A percentile compares a stretch with the other conserved stretches of the same genome.
Evolutionary conservation across 2,888 invertebrate species (phyloP).

Genomic region (Strigamia transsilvanica): DNA sequence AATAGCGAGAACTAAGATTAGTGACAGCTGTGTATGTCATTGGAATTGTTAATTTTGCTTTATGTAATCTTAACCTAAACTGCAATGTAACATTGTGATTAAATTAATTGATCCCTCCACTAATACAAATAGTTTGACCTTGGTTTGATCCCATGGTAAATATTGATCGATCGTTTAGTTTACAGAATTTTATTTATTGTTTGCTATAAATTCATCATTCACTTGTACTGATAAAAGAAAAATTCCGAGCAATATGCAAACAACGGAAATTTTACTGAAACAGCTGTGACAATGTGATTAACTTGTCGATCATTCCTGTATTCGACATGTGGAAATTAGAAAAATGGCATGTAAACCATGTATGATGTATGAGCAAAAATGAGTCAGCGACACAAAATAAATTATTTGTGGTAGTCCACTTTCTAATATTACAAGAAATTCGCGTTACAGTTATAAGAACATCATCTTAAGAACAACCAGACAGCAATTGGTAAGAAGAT

Average conservation of each 20-base stretch:
- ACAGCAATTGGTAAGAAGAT: conserved; percentile 49
- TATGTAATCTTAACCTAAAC: background rate
- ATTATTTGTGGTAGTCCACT: conserved; percentile 48
- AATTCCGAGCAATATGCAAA: background rate
- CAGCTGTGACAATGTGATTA: conserved; percentile 18
- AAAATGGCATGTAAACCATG: background rate
- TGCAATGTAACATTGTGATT: background rate
- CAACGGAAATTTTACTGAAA: background rate
- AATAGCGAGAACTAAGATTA: background rate
- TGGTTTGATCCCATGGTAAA: background rate
- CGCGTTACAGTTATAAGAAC: conserved; percentile 47
- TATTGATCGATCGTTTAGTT: conserved; percentile 3
- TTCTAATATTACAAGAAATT: conserved; percentile 49
- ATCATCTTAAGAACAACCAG: conserved; percentile 48
- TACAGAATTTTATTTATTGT: background rate
- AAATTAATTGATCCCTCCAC: conserved; percentile 9
- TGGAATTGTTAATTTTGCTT: background rate
- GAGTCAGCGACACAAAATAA: conserved; percentile 24
- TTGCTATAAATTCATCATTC: background rate
- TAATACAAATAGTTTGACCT: background rate
- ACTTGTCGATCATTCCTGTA: conserved; percentile 3
- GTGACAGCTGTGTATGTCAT: background rate
- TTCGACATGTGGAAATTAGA: background rate
- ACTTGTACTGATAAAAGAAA: background rate
- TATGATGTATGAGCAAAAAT: conserved; percentile 6